A percentile compares a stretch with the other conserved stretches of the same genome.
Evolutionary conservation across 2,113 vertebrate genomes (phyloP).

Genomic region (Platysternon megacephalum): DNA sequence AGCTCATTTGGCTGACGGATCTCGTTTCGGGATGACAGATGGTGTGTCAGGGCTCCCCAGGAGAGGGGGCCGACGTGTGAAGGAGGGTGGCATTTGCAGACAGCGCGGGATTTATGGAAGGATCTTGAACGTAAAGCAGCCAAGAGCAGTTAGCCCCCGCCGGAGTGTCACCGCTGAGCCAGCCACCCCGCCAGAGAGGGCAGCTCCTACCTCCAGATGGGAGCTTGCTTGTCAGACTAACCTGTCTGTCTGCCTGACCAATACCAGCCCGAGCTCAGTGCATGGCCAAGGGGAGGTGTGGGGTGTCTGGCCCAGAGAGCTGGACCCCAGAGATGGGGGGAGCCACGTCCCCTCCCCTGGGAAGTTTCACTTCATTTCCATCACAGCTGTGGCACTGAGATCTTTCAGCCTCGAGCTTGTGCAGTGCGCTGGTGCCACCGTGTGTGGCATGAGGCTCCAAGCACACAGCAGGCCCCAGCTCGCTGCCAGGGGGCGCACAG

Average conservation of each 20-base stretch:
- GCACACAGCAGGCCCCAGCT: not conserved
- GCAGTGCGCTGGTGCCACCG: constrained; percentile 49
- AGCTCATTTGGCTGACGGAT: not conserved
- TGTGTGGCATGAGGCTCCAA: not conserved
- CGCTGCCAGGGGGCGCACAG: constrained; percentile 13
- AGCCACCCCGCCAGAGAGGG: not conserved
- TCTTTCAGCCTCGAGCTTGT: constrained; percentile 40
- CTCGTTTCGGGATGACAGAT: not conserved
- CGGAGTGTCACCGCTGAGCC: not conserved
- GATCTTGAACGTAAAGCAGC: fast-evolving
- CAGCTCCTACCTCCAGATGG: not conserved
- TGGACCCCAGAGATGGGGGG: constrained; percentile 1
- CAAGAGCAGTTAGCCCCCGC: not conserved
- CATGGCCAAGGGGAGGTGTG: not conserved
- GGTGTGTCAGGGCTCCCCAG: not conserved
- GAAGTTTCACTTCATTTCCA: not conserved
- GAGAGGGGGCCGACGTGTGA: not conserved
- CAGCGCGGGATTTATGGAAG: not conserved
- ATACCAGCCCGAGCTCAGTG: not conserved
- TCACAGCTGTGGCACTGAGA: not conserved
- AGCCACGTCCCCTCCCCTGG: not conserved
- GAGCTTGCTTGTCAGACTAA: not conserved
- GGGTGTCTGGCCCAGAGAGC: not conserved
- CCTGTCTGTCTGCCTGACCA: not conserved
- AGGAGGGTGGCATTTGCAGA: not conserved